These are phyloP conservation scores for Puntigrus tetrazona DNA, from an alignment of 2,113 vertebrate species.

Conservation along the genomic window DNA sequence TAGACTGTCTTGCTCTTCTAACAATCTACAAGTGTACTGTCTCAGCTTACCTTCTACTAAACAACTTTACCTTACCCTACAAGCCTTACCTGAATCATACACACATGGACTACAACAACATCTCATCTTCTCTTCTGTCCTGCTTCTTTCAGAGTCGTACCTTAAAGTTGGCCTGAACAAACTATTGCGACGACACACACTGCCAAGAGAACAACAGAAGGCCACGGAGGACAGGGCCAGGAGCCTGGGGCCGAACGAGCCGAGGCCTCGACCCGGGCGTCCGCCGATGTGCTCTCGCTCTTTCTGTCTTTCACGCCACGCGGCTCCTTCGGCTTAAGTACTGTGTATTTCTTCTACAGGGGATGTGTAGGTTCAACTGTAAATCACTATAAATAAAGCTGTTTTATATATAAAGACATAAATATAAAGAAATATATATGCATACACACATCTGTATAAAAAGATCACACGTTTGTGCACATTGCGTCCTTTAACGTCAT, in stretches of 20 bases:
- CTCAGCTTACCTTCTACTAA: too few species aligned
- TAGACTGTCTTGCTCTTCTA: too few species aligned
- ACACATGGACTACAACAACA: too few species aligned
- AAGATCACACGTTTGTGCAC: constrained; percentile 84
- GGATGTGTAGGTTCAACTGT: constrained; percentile 82
- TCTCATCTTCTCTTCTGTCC: neutral
- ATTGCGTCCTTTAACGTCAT: constrained; percentile 77
- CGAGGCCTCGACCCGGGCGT: constrained; percentile 63
- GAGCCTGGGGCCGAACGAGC: constrained; percentile 38
- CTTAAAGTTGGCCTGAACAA: constrained; percentile 9
- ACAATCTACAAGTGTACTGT: too few species aligned
- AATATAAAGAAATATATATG: constrained; percentile 73
- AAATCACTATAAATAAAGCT: constrained; percentile 96
- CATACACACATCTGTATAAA: constrained; percentile 75
- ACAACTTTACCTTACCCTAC: too few species aligned
- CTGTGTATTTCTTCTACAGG: constrained; percentile 90
- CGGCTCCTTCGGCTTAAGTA: constrained; percentile 86
- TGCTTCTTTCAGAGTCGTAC: constrained; percentile 8
- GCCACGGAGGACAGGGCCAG: constrained; percentile 18
- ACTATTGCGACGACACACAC: constrained; percentile 43
- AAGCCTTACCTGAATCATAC: too few species aligned
- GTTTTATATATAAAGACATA: constrained; percentile 79
- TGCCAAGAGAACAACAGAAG: constrained; percentile 49
- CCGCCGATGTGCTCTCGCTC: constrained; percentile 62
- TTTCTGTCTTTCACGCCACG: constrained; percentile 90